These are phyloP conservation scores for Agrochola litura DNA, from an alignment of 2,888 invertebrate genomes.

Conservation along the genomic window DNA sequence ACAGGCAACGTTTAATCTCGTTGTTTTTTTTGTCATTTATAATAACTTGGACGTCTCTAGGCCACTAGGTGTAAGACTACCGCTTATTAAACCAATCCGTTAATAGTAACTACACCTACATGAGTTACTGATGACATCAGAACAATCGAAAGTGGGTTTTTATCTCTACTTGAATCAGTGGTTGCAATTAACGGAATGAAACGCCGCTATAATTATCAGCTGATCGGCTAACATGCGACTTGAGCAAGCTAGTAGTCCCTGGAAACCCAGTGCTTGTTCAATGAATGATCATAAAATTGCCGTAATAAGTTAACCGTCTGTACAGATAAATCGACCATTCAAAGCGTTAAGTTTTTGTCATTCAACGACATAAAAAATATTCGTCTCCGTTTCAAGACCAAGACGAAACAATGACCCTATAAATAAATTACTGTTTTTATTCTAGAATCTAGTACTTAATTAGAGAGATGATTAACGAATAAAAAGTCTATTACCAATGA, in stretches of 20 bases:
- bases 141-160: slow-evolving; percentile 83
- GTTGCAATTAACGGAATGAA: slow-evolving; percentile 56
- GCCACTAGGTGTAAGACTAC: slow-evolving; percentile 43
- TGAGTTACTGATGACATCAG: slow-evolving; percentile 79
- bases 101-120: slow-evolving; percentile 73
- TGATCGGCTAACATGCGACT: slow-evolving; percentile 49
- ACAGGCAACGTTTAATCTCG: not conserved
- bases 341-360: slow-evolving; percentile 5
- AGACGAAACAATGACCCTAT: slow-evolving; percentile 37
- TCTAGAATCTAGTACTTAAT: slow-evolving; percentile 34
- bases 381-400: slow-evolving; percentile 16
- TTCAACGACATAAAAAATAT: slow-evolving; percentile 5
- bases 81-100: slow-evolving; percentile 62
- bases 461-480: slow-evolving; percentile 39
- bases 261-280: slow-evolving; percentile 32
- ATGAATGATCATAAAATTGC: slow-evolving; percentile 41
- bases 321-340: slow-evolving; percentile 33
- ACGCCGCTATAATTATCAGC: slow-evolving; percentile 48
- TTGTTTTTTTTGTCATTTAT: slow-evolving; percentile 11
- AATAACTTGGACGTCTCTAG: slow-evolving; percentile 45
- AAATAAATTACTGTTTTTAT: slow-evolving; percentile 33
- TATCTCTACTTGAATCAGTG: slow-evolving; percentile 59
- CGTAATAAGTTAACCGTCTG: slow-evolving; percentile 11
- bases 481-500: slow-evolving; percentile 43
- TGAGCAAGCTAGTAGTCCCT: slow-evolving; percentile 18